Conservation (phyloP, 2,888 invertebrate species). For the Chrysodeixis includens region DNA sequence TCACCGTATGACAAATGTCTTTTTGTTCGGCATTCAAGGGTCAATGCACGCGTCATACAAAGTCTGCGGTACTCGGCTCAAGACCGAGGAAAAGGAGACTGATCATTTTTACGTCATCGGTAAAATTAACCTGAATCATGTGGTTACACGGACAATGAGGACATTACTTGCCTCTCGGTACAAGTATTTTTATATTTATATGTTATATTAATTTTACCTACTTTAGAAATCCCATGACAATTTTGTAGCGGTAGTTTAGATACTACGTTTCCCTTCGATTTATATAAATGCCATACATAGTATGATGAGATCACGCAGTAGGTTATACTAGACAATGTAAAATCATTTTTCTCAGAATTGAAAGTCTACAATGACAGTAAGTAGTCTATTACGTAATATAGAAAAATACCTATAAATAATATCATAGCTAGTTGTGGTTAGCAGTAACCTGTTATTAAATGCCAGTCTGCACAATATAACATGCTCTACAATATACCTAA, state of each 20-base stretch:
- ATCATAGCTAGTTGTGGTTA: neutral
- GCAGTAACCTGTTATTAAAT: neutral
- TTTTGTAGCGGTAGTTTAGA: conserved; percentile 13
- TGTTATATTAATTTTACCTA: conserved; percentile 14
- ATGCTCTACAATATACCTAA: conserved; percentile 3
- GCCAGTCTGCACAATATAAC: neutral
- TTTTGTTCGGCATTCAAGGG: conserved; percentile 79
- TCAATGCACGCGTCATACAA: conserved; percentile 78
- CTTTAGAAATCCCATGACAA: conserved; percentile 28
- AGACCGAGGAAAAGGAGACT: conserved; percentile 71
- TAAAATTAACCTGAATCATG: conserved; percentile 79
- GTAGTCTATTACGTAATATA: neutral
- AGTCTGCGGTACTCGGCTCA: conserved; percentile 73
- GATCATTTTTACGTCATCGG: conserved; percentile 78
- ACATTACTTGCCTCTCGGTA: conserved; percentile 37
- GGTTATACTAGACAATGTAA: neutral
- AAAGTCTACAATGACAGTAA: neutral
- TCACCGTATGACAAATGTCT: conserved; percentile 78
- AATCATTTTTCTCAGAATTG: neutral
- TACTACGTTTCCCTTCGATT: conserved; percentile 23
- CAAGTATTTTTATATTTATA: conserved; percentile 17
- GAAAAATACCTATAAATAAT: neutral
- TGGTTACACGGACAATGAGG: conserved; percentile 55
- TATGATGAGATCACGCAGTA: conserved; percentile 7
- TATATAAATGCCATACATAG: no score